Evolutionary conservation across 2,797 vertebrate genomes (phyloP), one percentile per base, ranked within the genome.

Genomic region (Nyctalus aviator): DNA sequence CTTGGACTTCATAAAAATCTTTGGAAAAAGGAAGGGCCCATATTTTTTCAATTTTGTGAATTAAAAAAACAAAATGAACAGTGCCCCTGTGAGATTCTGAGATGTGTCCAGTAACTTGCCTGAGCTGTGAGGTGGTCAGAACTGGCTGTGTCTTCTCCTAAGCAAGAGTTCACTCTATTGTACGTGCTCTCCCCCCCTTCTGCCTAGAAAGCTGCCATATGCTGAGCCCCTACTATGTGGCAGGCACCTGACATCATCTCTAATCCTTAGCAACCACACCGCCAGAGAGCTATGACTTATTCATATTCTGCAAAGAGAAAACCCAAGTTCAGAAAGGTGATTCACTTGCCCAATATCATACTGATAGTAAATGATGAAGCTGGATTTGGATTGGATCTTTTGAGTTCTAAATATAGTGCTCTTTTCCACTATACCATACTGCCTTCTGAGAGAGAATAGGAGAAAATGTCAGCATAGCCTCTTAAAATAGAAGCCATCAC

Each of bases 401-500:
- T 46, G 5, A 25, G 15, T 84, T 88, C 76, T 76, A 92, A 85
- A 76, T 82, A n/a, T 25, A 77, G 64, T 35, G 27, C 53, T 66
- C 35, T 62, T 77, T 48, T 66, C 73, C 4, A 62, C 30, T 83
- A 64, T 1, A n/a, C 32, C 5, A 41, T 10, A 50, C 30, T 30
- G 73, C 55, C 44, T 62, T 82, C 75, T 75, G 76, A 25, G 64
- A 88, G 48, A 50, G 18, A 84, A 59, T 27, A 41, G 32, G 59
- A 68, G 73, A 73, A 95, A 88, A 92, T 94, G 57, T 30, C 13
- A 77, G n/a, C 30, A 86, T 0, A 3, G 14, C 32, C 77, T 93
- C 77, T 89, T 66, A 53, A 71, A 87, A 82, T 57, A 55, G 44
- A 25, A 95, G 59, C 20, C 32, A 92, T 83, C 12, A 68, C 78